Evolutionary conservation across 2,113 vertebrate species (phyloP).

Genomic region (Poeciliopsis turrubarensis): DNA sequence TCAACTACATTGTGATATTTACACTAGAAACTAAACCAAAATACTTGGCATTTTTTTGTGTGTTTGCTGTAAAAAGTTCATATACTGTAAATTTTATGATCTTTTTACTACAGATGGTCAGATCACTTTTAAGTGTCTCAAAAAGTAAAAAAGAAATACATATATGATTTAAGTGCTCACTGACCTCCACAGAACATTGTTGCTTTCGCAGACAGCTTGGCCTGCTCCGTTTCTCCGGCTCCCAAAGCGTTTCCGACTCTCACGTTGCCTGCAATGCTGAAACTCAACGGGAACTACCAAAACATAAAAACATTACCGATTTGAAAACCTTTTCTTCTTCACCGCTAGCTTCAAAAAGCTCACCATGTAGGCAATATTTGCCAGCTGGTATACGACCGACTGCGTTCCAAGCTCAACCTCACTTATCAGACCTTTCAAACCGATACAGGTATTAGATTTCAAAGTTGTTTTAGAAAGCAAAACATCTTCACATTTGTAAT

Average conservation of each 20-base stretch:
- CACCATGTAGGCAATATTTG: conserved; percentile 86
- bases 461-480: neutral
- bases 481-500: neutral
- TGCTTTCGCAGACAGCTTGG: conserved; percentile 79
- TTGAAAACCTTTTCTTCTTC: neutral
- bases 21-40: too few species aligned
- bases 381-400: conserved; percentile 82
- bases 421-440: conserved; percentile 83
- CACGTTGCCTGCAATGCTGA: conserved; percentile 83
- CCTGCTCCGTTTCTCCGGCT: conserved; percentile 79
- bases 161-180: neutral
- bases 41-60: too few species aligned
- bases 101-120: neutral
- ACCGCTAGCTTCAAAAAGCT: conserved; percentile 34
- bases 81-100: too few species aligned
- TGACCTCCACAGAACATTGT: conserved; percentile 64
- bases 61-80: too few species aligned
- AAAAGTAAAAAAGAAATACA: neutral
- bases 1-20: too few species aligned
- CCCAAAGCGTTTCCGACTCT: conserved; percentile 88
- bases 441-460: neutral
- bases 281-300: conserved; percentile 84
- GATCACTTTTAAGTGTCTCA: neutral
- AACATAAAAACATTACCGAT: neutral
- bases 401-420: conserved; percentile 90